Evolutionary conservation across 2,113 vertebrate genomes (phyloP).

Genomic region (Peromyscus californicus): DNA sequence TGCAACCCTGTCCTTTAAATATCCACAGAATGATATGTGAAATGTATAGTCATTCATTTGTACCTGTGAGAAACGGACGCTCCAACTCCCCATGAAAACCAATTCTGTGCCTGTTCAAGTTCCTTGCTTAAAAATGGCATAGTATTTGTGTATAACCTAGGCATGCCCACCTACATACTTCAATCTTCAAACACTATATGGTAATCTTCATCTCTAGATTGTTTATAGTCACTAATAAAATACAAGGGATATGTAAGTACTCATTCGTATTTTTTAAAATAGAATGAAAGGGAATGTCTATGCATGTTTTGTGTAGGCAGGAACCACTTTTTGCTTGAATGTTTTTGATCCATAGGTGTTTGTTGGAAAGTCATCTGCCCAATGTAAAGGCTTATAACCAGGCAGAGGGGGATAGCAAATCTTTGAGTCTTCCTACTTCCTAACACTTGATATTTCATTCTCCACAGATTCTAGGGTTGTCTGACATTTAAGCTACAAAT

Average conservation of each 20-base stretch:
- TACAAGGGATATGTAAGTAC: neutral
- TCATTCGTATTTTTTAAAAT: neutral
- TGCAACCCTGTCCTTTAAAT: neutral
- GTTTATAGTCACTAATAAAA: neutral
- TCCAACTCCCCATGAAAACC: neutral
- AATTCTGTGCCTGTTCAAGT: neutral
- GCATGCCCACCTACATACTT: neutral
- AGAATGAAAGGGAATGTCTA: neutral
- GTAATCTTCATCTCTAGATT: neutral
- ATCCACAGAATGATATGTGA: neutral
- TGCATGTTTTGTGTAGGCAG: neutral
- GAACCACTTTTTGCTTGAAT: neutral
- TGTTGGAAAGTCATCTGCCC: neutral
- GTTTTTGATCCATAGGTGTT: neutral
- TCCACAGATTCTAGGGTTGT: neutral
- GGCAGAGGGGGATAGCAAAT: neutral
- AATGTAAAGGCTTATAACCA: neutral
- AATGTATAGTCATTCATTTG: neutral
- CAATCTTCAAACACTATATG: neutral
- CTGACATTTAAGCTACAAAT: neutral
- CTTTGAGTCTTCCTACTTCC: neutral
- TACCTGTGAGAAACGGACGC: neutral
- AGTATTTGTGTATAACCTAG: neutral
- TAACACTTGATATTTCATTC: neutral
- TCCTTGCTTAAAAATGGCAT: neutral